Evolutionary conservation across 2,113 vertebrate genomes (phyloP), one percentile per base, ranked within the genome.

Genomic region (Gavialis gangeticus): DNA sequence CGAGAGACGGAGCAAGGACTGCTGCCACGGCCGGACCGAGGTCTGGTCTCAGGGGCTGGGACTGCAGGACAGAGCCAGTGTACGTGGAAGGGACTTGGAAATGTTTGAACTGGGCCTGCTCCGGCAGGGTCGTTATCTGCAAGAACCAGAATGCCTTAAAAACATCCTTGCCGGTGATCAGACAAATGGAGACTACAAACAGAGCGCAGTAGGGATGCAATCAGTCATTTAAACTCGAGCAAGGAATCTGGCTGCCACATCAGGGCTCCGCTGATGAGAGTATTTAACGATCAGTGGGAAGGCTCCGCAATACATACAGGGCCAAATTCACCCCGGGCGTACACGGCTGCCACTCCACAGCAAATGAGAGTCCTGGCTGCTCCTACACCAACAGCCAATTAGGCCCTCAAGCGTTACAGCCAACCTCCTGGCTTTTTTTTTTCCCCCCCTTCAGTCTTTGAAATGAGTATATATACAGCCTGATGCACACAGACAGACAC

Each of bases 201-300:
- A 54, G 85, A 85, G 91, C 89, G 12, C 95, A 82, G 95, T 89
- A 92, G 94, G 95, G 89, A 81, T 81, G 91, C 94, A 91, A 79
- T 82, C 93, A 90, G 71, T 91, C 71, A 2, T 88, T 93, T 55
- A 92, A 93, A 92, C 69, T 83, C 2, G 80, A 60, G 85, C 1
- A 1, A 93, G 66, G 78, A 77, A 84, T 79, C 88, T 71, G 88
- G 28, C 86, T 92, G 90, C 92, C 82, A 82, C 83, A 82, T 92
- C 88, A 25, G 88, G 60, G 71, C 87, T 87, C 58, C 87, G 73
- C 88, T 71, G 86, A 82, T 15, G 60, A 89, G 82, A 24, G 10
- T 12, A 17, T 88, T 95, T 88, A 75, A 86, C 88, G 93, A 66
- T 1, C 85, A 84, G 81, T 1, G 46, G 66, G 85, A 64, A 84